Conservation (phyloP, 2,797 vertebrate genomes). For the Anomalospiza imberbis region DNA sequence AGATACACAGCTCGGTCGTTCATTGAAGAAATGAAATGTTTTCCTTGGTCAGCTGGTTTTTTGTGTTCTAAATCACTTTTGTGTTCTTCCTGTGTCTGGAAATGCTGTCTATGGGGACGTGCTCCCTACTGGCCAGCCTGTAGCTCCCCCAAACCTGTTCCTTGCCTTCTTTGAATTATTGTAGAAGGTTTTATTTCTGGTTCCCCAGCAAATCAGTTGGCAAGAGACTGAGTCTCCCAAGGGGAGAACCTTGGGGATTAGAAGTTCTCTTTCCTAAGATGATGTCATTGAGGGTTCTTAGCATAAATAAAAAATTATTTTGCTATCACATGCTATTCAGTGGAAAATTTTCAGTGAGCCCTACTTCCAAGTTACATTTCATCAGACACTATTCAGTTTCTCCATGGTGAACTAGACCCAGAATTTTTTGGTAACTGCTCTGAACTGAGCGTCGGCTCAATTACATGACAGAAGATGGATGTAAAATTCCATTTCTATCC, state of each 20-base stretch:
- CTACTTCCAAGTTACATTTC: not conserved
- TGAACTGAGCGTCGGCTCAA: fast-evolving
- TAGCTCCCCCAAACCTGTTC: not conserved
- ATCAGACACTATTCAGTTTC: not conserved
- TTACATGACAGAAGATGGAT: not conserved
- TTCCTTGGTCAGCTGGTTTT: not conserved
- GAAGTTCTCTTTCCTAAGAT: not conserved
- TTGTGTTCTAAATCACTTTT: not conserved
- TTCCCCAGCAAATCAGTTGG: not conserved
- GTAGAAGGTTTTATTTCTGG: not conserved
- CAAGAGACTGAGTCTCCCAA: not conserved
- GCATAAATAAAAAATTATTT: not conserved
- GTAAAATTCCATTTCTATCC: not conserved
- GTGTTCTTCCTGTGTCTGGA: not conserved
- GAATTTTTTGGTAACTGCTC: not conserved
- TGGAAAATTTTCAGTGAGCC: slow-evolving; percentile 6
- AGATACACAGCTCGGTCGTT: not conserved
- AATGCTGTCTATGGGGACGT: not conserved
- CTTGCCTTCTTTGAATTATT: not conserved
- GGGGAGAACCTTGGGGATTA: not conserved
- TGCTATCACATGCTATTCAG: not conserved
- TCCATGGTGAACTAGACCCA: not conserved
- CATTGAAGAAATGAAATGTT: not conserved
- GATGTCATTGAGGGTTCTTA: not conserved
- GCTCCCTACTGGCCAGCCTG: not conserved